Percentiles rank a stretch among this genome's conserved stretches.
These are phyloP conservation scores for Brachionus rotundiformis DNA, from an alignment of 1,140 invertebrate species.

Conservation along the genomic window DNA sequence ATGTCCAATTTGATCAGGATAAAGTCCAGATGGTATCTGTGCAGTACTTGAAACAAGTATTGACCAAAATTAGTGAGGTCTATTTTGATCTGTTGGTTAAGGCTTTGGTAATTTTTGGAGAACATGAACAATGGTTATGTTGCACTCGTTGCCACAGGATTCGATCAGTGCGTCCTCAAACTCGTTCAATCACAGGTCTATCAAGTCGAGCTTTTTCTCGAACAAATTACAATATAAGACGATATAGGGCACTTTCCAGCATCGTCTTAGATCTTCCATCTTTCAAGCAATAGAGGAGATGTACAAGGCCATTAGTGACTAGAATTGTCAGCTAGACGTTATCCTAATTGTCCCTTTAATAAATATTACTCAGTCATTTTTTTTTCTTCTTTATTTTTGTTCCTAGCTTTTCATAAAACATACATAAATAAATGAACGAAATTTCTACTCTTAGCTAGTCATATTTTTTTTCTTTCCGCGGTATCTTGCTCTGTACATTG, in stretches of 20 bases:
- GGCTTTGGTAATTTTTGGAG: slow-evolving; percentile 38
- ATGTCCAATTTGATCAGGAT: slow-evolving; percentile 35
- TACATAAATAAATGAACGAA: too few relatives aligned
- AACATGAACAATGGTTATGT: slow-evolving; percentile 40
- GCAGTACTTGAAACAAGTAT: slow-evolving; percentile 22
- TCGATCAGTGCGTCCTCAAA: too few relatives aligned
- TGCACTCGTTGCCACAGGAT: slow-evolving; percentile 24
- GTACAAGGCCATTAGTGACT: background rate
- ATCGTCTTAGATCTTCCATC: slow-evolving; percentile 50
- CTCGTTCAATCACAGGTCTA: slow-evolving; percentile 39
- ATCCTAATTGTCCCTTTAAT: background rate
- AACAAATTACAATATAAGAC: slow-evolving; percentile 50
- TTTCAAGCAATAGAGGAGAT: background rate
- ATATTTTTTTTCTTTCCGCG: too few relatives aligned
- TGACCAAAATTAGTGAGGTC: slow-evolving; percentile 35
- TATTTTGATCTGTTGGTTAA: slow-evolving; percentile 1
- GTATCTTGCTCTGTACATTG: background rate
- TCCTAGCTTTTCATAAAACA: background rate
- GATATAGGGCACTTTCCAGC: slow-evolving; percentile 48
- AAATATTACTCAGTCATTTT: background rate
- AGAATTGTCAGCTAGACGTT: background rate
- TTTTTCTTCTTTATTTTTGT: background rate
- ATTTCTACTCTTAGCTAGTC: too few relatives aligned
- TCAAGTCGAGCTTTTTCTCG: slow-evolving; percentile 33
- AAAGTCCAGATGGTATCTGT: background rate